Conservation (phyloP, 2,797 vertebrate species). For the Gobio occitaniae region DNA sequence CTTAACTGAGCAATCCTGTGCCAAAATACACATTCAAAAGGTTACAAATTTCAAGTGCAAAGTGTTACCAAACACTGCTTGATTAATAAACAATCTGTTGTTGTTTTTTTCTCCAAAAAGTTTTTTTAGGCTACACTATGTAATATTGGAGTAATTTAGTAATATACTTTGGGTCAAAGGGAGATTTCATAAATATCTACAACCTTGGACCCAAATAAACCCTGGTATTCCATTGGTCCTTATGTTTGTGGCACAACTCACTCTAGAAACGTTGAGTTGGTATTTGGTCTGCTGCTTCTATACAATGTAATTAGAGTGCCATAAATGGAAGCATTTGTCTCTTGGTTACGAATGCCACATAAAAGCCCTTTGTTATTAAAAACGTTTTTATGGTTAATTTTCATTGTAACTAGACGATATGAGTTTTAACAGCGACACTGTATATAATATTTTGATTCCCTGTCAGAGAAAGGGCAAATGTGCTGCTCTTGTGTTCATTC, state of each 20-base stretch:
- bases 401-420: background rate
- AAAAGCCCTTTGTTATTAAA: background rate
- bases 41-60: background rate
- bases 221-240: background rate
- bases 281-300: background rate
- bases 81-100: background rate
- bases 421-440: background rate
- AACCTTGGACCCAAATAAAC: background rate
- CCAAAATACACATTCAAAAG: constrained; percentile 8
- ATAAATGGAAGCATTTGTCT: background rate
- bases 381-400: background rate
- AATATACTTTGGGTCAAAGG: background rate
- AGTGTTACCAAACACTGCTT: background rate
- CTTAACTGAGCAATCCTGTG: background rate
- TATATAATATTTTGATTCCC: background rate
- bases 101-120: too few relatives aligned
- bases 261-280: too few relatives aligned
- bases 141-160: background rate
- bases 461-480: background rate
- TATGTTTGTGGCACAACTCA: background rate
- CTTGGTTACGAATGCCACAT: background rate
- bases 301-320: background rate
- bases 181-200: background rate
- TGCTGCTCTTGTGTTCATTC: background rate
- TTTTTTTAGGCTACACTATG: background rate